Evolutionary conservation across 2,113 vertebrate genomes (phyloP).

Genomic region (Percopsis transmontana): DNA sequence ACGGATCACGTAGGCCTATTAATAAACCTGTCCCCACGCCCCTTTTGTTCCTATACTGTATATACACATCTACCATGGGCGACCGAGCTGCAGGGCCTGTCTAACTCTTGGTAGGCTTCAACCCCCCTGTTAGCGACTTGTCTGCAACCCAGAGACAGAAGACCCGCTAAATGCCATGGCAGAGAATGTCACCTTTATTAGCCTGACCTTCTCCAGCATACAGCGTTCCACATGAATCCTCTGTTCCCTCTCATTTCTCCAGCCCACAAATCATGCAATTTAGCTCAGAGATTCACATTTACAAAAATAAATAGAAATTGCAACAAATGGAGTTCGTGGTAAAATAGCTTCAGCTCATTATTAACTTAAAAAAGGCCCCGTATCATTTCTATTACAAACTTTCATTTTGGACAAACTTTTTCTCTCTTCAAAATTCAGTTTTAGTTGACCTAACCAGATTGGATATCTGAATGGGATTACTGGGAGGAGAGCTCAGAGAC

Average conservation of each 20-base stretch:
- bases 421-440: too few species aligned
- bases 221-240: neutral
- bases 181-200: slow-evolving; percentile 42
- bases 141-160: slow-evolving; percentile 19
- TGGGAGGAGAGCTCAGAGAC: too few species aligned
- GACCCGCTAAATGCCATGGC: slow-evolving; percentile 38
- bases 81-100: slow-evolving; percentile 28
- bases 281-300: neutral
- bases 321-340: too few species aligned
- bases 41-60: slow-evolving; percentile 40
- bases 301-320: too few species aligned
- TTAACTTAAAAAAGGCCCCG: too few species aligned
- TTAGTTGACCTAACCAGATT: too few species aligned
- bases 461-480: too few species aligned
- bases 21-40: slow-evolving; percentile 54
- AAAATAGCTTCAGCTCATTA: too few species aligned
- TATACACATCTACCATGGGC: slow-evolving; percentile 35
- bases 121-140: slow-evolving; percentile 24
- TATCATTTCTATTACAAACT: too few species aligned
- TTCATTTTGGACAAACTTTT: too few species aligned
- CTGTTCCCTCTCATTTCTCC: neutral
- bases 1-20: slow-evolving; percentile 32
- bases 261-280: neutral
- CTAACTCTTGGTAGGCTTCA: slow-evolving; percentile 16
- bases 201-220: slow-evolving; percentile 29